Conservation (phyloP, 2,113 vertebrate genomes). For the Halcyon senegalensis region DNA sequence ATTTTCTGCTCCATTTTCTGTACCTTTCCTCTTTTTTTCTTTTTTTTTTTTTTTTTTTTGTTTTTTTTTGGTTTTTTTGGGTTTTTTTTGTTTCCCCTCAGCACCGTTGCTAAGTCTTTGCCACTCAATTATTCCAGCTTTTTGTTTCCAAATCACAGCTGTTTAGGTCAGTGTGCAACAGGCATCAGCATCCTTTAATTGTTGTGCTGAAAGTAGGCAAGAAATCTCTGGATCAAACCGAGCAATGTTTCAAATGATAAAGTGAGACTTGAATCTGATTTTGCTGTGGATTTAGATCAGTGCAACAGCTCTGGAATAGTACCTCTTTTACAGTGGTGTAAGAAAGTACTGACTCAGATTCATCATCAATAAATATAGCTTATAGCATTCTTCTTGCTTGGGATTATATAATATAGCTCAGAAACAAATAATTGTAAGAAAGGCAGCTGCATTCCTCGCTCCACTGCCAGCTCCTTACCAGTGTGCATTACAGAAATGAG, state of each 20-base stretch:
- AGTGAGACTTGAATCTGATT: neutral
- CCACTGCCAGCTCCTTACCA: neutral
- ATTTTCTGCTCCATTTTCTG: neutral
- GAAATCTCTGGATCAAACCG: neutral
- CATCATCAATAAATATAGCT: conserved; percentile 20
- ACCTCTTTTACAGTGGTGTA: neutral
- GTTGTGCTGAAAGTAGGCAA: neutral
- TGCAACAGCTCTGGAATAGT: neutral
- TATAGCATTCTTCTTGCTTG: neutral
- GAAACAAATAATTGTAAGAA: neutral
- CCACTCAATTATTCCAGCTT: neutral
- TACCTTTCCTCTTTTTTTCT: neutral
- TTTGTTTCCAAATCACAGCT: neutral
- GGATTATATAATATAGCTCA: neutral
- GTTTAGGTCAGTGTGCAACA: neutral
- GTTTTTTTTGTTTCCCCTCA: neutral
- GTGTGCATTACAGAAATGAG: neutral
- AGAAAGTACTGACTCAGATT: conserved; percentile 6
- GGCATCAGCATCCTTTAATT: conserved; percentile 1
- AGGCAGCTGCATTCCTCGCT: neutral
- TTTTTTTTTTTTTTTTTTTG: neutral
- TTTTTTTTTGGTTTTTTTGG: no score
- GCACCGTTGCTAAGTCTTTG: neutral
- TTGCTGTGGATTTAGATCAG: neutral
- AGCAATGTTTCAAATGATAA: neutral